Percentiles rank a stretch among this genome's conserved stretches.
phyloP scores from a whole-genome alignment of 2,797 vertebrate species.

The Agapornis canus region DNA sequence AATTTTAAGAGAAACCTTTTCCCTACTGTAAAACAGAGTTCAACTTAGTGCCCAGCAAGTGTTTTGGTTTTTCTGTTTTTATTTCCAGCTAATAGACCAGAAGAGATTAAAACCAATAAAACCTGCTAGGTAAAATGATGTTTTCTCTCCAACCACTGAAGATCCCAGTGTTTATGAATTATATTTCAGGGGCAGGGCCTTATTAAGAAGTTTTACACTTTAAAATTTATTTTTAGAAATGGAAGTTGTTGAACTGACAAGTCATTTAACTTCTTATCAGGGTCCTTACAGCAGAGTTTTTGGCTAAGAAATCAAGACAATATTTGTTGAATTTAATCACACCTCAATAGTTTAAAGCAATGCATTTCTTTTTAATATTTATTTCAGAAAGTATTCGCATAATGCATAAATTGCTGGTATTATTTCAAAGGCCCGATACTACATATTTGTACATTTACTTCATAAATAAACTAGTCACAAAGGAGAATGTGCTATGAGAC shows the following conservation, averaged over 20 bases:
- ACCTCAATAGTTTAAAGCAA: conserved; percentile 36
- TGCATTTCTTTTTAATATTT: neutral
- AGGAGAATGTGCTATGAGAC: neutral
- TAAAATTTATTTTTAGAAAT: neutral
- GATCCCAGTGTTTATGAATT: neutral
- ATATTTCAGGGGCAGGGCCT: neutral
- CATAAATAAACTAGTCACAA: neutral
- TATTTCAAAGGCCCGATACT: neutral
- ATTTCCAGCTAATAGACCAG: conserved; percentile 23
- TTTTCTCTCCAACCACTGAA: conserved; percentile 26
- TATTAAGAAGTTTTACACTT: conserved; percentile 40
- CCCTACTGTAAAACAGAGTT: neutral
- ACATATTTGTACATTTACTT: neutral
- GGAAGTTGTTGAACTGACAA: neutral
- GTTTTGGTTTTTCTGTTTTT: conserved; percentile 19
- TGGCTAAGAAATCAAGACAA: neutral
- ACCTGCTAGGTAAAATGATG: conserved; percentile 1
- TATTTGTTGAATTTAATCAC: neutral
- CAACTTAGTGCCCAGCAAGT: neutral
- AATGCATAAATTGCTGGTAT: neutral
- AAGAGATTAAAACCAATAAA: neutral
- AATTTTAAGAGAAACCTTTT: neutral
- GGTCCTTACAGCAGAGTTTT: neutral
- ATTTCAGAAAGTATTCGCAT: neutral
- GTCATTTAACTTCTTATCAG: conserved; percentile 5